Conservation (phyloP, 2,888 invertebrate species). For the Teleogryllus oceanicus region DNA sequence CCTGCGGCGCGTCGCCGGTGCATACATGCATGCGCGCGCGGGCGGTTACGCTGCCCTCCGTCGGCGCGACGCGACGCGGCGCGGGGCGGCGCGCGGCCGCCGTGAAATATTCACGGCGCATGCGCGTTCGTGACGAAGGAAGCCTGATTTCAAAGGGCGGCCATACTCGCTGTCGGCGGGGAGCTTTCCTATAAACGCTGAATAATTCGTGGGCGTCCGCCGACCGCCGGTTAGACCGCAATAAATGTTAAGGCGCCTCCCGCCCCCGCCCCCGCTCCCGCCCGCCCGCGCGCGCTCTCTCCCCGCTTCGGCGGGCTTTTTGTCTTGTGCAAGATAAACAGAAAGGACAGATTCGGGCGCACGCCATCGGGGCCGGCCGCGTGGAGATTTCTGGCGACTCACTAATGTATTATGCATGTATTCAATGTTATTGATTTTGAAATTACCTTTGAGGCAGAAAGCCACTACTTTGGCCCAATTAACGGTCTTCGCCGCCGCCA, state of each 20-base stretch:
- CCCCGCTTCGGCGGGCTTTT: not conserved
- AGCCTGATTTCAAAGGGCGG: constrained; percentile 34
- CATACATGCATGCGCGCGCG: constrained; percentile 18
- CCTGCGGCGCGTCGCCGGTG: not conserved
- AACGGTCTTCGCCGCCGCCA: not conserved
- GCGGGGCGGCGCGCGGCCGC: not conserved
- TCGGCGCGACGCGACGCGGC: not conserved
- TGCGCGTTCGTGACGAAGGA: constrained; percentile 33
- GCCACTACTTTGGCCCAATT: constrained; percentile 9
- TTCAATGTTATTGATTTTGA: constrained; percentile 18
- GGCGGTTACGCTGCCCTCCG: not conserved
- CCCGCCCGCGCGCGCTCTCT: not conserved
- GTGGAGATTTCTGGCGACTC: constrained; percentile 10
- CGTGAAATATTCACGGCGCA: constrained; percentile 33
- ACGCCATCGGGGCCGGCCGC: not conserved
- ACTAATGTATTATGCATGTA: constrained; percentile 18
- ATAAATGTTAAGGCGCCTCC: constrained; percentile 7
- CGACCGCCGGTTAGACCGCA: not conserved
- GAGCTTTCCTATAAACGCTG: not conserved
- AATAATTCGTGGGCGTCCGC: not conserved
- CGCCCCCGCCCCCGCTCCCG: not conserved
- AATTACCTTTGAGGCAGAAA: constrained; percentile 18
- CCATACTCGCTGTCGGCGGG: not conserved
- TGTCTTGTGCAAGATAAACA: constrained; percentile 11
- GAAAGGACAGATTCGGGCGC: not conserved